Evolutionary conservation across 2,113 vertebrate genomes (phyloP), one percentile per base, ranked within the genome.

Genomic region (Chrysochloris asiatica): DNA sequence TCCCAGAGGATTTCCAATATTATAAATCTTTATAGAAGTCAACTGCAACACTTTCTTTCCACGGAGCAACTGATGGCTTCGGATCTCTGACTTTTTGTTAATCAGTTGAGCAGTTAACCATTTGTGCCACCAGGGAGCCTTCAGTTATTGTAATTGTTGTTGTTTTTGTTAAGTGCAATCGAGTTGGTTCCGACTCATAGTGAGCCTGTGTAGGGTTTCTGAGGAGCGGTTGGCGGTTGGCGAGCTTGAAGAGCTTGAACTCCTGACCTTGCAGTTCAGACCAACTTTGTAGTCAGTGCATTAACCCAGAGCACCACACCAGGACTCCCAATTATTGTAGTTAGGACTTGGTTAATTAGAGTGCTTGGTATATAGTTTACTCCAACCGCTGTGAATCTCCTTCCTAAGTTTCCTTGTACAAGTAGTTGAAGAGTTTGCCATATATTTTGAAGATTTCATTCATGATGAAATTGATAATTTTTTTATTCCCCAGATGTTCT

Each of bases 271-370:
- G n/a, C n/a, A n/a, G n/a, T n/a, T n/a, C n/a, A n/a, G n/a, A n/a
- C n/a, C n/a, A n/a, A n/a, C n/a, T n/a, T n/a, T n/a, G n/a, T n/a
- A n/a, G n/a, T n/a, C n/a, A n/a, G n/a, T n/a, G n/a, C n/a, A n/a
- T n/a, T n/a, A n/a, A n/a, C n/a, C n/a, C n/a, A n/a, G n/a, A n/a
- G n/a, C n/a, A n/a, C n/a, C n/a, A n/a, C n/a, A n/a, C n/a, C n/a
- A n/a, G n/a, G n/a, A n/a, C n/a, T n/a, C n/a, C n/a, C n/a, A n/a
- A n/a, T n/a, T n/a, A n/a, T n/a, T n/a, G n/a, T n/a, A n/a, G n/a
- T n/a, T 88, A 83, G 59, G 43, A 77, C n/a, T 86, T 96, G 83
- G 22, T 77, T 95, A 81, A 94, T 88, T 91, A 83, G 85, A 77
- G 86, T 59, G 43, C 48, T 54, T 90, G 59, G 36, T 41, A 21